These are phyloP conservation scores for Amblyjoppa proteus DNA, from an alignment of 2,888 invertebrate species.

Conservation along the genomic window DNA sequence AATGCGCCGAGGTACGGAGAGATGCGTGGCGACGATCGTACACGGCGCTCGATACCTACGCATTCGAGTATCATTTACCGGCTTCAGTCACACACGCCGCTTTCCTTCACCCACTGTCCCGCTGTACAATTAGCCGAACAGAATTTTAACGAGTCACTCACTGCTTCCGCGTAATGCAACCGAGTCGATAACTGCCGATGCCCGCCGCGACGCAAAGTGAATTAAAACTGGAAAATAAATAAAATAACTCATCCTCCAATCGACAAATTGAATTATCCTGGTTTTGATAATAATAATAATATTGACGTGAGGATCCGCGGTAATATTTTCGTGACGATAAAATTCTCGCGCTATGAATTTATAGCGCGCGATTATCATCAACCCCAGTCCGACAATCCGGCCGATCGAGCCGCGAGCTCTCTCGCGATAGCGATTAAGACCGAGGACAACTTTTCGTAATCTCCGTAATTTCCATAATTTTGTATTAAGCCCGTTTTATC, in stretches of 20 bases:
- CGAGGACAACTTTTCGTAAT: conserved; percentile 32
- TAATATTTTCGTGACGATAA: conserved; percentile 21
- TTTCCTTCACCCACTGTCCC: conserved; percentile 65
- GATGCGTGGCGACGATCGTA: background rate
- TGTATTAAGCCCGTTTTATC: background rate
- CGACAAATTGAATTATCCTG: conserved; percentile 35
- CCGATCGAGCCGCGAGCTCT: conserved; percentile 22
- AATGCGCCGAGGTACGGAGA: background rate
- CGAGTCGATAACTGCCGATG: background rate
- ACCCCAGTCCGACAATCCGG: conserved; percentile 5
- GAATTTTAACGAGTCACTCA: conserved; percentile 76
- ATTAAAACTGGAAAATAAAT: background rate
- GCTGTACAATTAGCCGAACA: conserved; percentile 74
- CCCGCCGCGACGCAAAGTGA: background rate
- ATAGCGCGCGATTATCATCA: conserved; percentile 43
- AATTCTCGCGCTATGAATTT: conserved; percentile 50
- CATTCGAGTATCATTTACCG: conserved; percentile 43
- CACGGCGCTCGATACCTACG: conserved; percentile 21
- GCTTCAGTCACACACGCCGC: conserved; percentile 42
- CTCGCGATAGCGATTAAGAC: conserved; percentile 39
- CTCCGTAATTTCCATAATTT: conserved; percentile 19
- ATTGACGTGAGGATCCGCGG: conserved; percentile 31
- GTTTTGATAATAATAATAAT: conserved; percentile 1
- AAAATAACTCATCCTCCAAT: background rate
- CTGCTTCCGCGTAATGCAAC: conserved; percentile 62